Percentiles rank a stretch among this genome's conserved stretches.
phyloP scores from a whole-genome alignment of 2,113 vertebrate species.

The Rhinogobius similis region DNA sequence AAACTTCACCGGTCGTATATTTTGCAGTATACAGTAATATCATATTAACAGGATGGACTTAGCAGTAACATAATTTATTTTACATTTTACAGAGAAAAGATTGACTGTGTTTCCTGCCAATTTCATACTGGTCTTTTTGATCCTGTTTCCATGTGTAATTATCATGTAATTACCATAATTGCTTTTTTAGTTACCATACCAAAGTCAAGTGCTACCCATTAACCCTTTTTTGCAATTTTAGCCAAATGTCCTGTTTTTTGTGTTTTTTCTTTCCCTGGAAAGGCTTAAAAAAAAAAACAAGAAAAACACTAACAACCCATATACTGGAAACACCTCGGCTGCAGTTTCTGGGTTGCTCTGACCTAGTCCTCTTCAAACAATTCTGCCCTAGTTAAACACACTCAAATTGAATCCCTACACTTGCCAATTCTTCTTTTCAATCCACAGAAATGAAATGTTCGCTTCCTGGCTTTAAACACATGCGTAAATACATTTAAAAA shows the following conservation, averaged over 20 bases:
- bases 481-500: not conserved
- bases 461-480: not conserved
- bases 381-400: not conserved
- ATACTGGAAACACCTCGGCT: not conserved
- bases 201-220: not conserved
- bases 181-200: not conserved
- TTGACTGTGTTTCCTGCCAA: not conserved
- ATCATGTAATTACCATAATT: not conserved
- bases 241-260: too few species aligned
- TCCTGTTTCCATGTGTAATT: too few species aligned
- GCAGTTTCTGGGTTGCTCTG: not conserved
- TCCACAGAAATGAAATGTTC: not conserved
- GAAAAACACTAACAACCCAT: not conserved
- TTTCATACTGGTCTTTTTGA: not conserved
- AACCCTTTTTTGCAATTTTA: not conserved
- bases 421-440: not conserved
- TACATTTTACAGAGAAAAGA: too few species aligned
- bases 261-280: not conserved
- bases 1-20: too few species aligned
- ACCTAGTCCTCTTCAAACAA: not conserved
- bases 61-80: too few species aligned
- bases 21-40: too few species aligned
- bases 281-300: too few species aligned
- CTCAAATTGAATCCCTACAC: not conserved
- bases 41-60: too few species aligned